phyloP scores from a whole-genome alignment of 2,888 invertebrate species.

The Diogma glabrata region DNA sequence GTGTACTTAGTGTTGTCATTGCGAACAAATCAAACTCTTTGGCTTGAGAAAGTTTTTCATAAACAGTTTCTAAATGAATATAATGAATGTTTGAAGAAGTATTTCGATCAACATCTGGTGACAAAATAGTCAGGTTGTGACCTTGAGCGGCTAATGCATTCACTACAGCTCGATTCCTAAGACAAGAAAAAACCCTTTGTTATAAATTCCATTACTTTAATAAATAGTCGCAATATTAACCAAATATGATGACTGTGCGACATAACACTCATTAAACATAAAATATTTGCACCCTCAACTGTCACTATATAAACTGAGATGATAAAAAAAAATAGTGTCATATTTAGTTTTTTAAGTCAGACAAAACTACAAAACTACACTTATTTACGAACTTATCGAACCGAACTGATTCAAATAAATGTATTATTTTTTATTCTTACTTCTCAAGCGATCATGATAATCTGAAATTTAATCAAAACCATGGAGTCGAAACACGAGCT shows the following conservation, averaged over 20 bases:
- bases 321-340: no score
- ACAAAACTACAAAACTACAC: no score
- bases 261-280: constrained; percentile 11
- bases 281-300: constrained; percentile 16
- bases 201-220: background rate
- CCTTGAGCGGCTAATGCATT: constrained; percentile 14
- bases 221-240: background rate
- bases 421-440: no score
- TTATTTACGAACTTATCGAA: no score
- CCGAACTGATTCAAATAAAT: no score
- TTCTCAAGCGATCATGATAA: no score
- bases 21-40: constrained; percentile 1
- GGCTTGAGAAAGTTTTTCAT: constrained; percentile 11
- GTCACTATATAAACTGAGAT: no score
- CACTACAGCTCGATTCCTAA: constrained; percentile 14
- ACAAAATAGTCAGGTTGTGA: constrained; percentile 20
- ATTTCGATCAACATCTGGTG: constrained; percentile 21
- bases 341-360: no score
- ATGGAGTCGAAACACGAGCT: no score
- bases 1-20: background rate
- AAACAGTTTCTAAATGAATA: constrained; percentile 25
- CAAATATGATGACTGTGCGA: constrained; percentile 14
- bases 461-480: no score
- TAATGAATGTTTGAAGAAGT: constrained; percentile 22
- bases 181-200: no score